A percentile compares a stretch with the other conserved stretches of the same genome.
These are phyloP conservation scores for Blera fallax DNA, from an alignment of 2,888 invertebrate species.

Conservation along the genomic window DNA sequence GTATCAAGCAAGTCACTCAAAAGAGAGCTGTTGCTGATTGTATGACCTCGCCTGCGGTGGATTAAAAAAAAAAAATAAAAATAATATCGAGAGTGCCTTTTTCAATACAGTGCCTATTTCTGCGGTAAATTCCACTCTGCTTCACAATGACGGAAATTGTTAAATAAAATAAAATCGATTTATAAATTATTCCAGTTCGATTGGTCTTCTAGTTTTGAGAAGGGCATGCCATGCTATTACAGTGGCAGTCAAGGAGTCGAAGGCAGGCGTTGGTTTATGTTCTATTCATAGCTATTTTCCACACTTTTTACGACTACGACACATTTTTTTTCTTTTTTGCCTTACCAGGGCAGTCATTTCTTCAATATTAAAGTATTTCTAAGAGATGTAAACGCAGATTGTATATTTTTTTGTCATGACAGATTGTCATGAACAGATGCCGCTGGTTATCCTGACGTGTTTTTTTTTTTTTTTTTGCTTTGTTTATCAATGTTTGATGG, in stretches of 20 bases:
- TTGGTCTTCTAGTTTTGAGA: conserved; percentile 37
- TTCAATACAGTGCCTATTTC: conserved; percentile 5
- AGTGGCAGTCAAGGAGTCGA: conserved; percentile 10
- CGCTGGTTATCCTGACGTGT: conserved; percentile 7
- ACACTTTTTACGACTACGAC: conserved; percentile 38
- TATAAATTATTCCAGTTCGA: conserved; percentile 63
- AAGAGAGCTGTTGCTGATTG: not conserved
- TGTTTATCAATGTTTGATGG: conserved; percentile 30
- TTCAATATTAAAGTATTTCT: conserved; percentile 20
- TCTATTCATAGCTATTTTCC: conserved; percentile 59
- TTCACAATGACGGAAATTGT: conserved; percentile 46
- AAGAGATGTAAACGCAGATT: conserved; percentile 27
- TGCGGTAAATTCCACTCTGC: conserved; percentile 41
- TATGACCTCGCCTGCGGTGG: not conserved
- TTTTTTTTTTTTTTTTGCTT: conserved; percentile 7
- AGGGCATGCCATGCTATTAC: conserved; percentile 9
- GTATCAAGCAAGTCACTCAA: not conserved
- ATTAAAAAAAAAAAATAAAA: not conserved
- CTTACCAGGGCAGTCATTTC: conserved; percentile 11
- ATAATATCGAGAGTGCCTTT: conserved; percentile 13
- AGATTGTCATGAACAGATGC: conserved; percentile 51
- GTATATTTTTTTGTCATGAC: conserved; percentile 25
- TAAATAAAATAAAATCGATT: conserved; percentile 63
- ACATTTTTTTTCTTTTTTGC: conserved; percentile 1
- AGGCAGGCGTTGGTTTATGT: conserved; percentile 36